Conservation (phyloP, 2,888 invertebrate species). For the Ethmia dodecea region DNA sequence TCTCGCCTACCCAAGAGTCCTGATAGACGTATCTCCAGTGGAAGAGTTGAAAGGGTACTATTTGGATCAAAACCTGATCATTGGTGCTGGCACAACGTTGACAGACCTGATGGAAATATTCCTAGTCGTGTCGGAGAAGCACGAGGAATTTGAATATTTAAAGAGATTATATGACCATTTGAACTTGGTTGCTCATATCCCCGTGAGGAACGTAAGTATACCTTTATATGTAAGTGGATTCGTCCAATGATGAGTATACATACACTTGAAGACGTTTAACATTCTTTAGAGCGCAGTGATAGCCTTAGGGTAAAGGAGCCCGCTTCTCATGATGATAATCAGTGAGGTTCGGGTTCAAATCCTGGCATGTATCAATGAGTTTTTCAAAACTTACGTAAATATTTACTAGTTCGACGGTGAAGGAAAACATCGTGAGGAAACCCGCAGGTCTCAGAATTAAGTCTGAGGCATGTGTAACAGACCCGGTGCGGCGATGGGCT, state of each 20-base stretch:
- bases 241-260: not conserved
- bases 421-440: too few relatives aligned
- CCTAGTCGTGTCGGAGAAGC: conserved; percentile 23
- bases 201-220: conserved; percentile 82
- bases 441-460: too few relatives aligned
- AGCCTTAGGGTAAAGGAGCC: too few relatives aligned
- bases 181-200: conserved; percentile 79
- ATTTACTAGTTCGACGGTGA: too few relatives aligned
- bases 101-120: conserved; percentile 65
- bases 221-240: conserved; percentile 13
- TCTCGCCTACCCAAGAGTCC: conserved; percentile 60
- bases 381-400: too few relatives aligned
- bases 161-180: conserved; percentile 76
- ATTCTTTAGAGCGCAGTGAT: too few relatives aligned
- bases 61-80: conserved; percentile 64
- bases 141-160: conserved; percentile 71
- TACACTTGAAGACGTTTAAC: too few relatives aligned
- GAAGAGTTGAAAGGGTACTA: conserved; percentile 69
- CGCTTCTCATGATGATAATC: too few relatives aligned
- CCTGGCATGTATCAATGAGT: too few relatives aligned
- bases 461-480: too few relatives aligned
- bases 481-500: too few relatives aligned
- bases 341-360: too few relatives aligned
- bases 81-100: conserved; percentile 75
- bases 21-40: conserved; percentile 81